These are phyloP conservation scores for Chydorus sphaericus DNA, from an alignment of 2,888 invertebrate species.

Conservation along the genomic window DNA sequence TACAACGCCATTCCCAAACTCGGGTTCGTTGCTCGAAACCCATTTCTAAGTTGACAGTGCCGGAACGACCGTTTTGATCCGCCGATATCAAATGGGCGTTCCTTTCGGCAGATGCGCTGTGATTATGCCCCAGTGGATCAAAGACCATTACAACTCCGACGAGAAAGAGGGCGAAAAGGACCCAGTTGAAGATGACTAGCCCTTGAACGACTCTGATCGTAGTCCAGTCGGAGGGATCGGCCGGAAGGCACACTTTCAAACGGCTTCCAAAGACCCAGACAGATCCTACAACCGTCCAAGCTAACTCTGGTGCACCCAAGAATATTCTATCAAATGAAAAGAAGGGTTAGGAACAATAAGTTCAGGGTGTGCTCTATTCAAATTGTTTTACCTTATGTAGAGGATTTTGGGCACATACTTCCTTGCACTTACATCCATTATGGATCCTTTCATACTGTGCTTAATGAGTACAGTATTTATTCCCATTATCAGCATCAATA, in stretches of 20 bases:
- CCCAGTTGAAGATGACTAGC: slow-evolving; percentile 67
- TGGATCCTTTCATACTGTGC: slow-evolving; percentile 24
- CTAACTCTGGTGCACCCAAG: slow-evolving; percentile 58
- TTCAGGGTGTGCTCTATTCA: background rate
- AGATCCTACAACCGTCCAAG: slow-evolving; percentile 64
- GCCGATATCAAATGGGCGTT: too few species aligned
- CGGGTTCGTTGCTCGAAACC: slow-evolving; percentile 42
- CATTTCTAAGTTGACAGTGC: slow-evolving; percentile 1
- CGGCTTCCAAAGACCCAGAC: slow-evolving; percentile 67
- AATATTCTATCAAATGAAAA: slow-evolving; percentile 42
- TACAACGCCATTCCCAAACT: slow-evolving; percentile 56
- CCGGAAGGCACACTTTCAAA: slow-evolving; percentile 45
- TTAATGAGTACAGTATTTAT: slow-evolving; percentile 27
- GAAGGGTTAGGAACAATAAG: background rate
- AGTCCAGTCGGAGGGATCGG: too few species aligned
- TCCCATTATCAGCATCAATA: slow-evolving; percentile 26
- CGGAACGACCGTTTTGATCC: background rate
- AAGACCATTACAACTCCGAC: slow-evolving; percentile 64
- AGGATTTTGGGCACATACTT: slow-evolving; percentile 20
- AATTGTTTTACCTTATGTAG: slow-evolving; percentile 20
- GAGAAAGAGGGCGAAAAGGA: slow-evolving; percentile 53
- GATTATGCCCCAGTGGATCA: slow-evolving; percentile 59
- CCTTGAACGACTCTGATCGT: slow-evolving; percentile 57
- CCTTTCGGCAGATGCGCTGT: slow-evolving; percentile 30
- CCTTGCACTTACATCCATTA: slow-evolving; percentile 21